A percentile compares a stretch with the other conserved stretches of the same genome.
Evolutionary conservation across 2,888 invertebrate species (phyloP).

Genomic region (Phengaris alcon): DNA sequence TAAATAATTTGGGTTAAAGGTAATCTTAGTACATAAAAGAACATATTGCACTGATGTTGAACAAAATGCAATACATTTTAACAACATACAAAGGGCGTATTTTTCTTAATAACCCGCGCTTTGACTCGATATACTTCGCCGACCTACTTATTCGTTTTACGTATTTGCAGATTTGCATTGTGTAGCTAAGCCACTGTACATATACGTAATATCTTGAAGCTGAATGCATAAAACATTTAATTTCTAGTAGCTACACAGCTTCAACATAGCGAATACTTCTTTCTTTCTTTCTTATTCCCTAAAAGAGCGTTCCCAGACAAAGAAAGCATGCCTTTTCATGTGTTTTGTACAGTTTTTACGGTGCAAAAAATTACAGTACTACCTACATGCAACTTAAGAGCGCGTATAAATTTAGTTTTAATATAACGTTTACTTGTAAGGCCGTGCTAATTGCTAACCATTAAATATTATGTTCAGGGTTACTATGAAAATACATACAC

Average conservation of each 20-base stretch:
- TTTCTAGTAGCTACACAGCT: not conserved
- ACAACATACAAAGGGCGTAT: not conserved
- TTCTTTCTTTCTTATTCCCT: too few relatives aligned
- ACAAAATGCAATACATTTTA: not conserved
- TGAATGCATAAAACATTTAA: conserved; percentile 17
- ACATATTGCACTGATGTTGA: not conserved
- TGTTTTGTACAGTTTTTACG: too few relatives aligned
- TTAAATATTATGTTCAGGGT: not conserved
- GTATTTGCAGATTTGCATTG: conserved; percentile 28
- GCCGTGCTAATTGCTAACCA: not conserved
- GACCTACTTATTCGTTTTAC: conserved; percentile 23
- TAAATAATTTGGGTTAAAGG: not conserved
- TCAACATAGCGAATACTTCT: too few relatives aligned
- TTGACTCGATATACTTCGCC: not conserved
- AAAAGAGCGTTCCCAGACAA: too few relatives aligned
- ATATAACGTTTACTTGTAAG: not conserved
- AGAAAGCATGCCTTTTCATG: too few relatives aligned
- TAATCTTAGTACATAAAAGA: not conserved
- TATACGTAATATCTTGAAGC: conserved; percentile 4
- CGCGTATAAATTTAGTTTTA: too few relatives aligned
- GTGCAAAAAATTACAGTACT: too few relatives aligned
- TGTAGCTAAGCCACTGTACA: conserved; percentile 6
- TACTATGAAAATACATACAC: not conserved
- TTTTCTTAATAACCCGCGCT: not conserved
- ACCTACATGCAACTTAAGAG: too few relatives aligned